phyloP scores from a whole-genome alignment of 2,888 invertebrate genomes.

The Apeira syringaria region DNA sequence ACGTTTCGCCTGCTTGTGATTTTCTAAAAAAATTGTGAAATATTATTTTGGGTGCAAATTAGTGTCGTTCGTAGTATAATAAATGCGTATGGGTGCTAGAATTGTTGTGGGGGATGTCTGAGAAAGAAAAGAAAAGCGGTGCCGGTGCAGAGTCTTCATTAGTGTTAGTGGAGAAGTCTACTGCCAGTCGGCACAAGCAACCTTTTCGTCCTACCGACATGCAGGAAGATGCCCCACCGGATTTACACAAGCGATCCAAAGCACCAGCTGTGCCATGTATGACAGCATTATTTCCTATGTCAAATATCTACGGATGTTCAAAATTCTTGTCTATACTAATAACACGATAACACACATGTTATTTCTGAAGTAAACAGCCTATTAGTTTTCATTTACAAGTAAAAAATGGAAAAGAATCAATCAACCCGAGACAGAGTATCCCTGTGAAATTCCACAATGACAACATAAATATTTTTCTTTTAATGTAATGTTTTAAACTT shows the following conservation, averaged over 20 bases:
- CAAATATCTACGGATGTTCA: too few relatives aligned
- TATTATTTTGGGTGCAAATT: conserved; percentile 53
- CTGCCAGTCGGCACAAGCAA: conserved; percentile 47
- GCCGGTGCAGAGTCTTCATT: conserved; percentile 39
- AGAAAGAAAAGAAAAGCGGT: conserved; percentile 58
- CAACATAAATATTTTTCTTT: too few relatives aligned
- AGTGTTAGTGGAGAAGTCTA: conserved; percentile 54
- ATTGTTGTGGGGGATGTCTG: conserved; percentile 59
- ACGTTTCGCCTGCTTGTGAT: conserved; percentile 60
- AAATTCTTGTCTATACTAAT: too few relatives aligned
- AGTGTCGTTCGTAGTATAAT: conserved; percentile 43
- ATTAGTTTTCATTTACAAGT: too few relatives aligned
- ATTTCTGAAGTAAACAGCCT: too few relatives aligned
- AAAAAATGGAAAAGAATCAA: too few relatives aligned
- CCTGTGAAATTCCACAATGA: too few relatives aligned
- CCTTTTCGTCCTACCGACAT: conserved; percentile 51
- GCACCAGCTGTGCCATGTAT: conserved; percentile 63
- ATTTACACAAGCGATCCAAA: conserved; percentile 53
- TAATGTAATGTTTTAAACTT: too few relatives aligned
- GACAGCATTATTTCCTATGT: conserved; percentile 10
- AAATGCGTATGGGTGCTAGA: conserved; percentile 60
- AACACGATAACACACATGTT: too few relatives aligned
- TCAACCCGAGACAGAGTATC: too few relatives aligned
- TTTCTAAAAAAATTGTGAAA: conserved; percentile 53
- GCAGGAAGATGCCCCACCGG: conserved; percentile 43